Base-by-base conservation (phyloP, 2,113 vertebrate genomes). In the Myrmophylax atrothorax region DNA sequence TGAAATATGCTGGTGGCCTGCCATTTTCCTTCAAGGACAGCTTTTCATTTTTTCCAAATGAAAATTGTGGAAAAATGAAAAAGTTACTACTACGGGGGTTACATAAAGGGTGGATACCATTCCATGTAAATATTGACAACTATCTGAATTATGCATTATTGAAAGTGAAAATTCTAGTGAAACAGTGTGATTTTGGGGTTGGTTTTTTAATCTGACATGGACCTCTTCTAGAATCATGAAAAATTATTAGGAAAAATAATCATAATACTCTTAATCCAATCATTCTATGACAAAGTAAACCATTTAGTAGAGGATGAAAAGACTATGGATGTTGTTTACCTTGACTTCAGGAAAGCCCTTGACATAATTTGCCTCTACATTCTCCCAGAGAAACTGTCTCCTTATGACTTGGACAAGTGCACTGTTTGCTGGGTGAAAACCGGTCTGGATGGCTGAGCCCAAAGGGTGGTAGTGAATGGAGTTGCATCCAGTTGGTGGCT, bases 371-470 rank as follows among this genome's bases (percentile, higher is more conserved):
- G 12, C 9, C 4, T 33, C 42, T 50, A 20, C 17, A 52, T 62
- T 83, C 25, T 33, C 6, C n/a, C 18, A 6, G 9, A 22, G 15
- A 62, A 74, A 56, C 22, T 63, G 13, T 9, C 24, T 62, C 14
- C 9, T 46, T 3, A 10, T 42, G 10, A 19, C 5, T 79, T 69
- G 31, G 8, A 28, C 2, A 4, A 1, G 23, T 9, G 1, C n/a
- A 25, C 6, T 12, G 1, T 60, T 70, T 2, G 1, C 25, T 75
- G 31, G 10, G 9, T 85, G 20, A 80, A 85, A 63, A 40, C 3
- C 2, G 38, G 33, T 3, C 13, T 40, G 26, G 3, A 29, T 42
- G 25, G 25, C 11, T 5, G 4, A 40, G 19, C 14, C 18, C 74
- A 69, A 28, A 52, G 19, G 15, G 4, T 37, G 4, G 16, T 59